phyloP scores from a whole-genome alignment of 2,888 invertebrate genomes.

The Nymphalis polychloros region DNA sequence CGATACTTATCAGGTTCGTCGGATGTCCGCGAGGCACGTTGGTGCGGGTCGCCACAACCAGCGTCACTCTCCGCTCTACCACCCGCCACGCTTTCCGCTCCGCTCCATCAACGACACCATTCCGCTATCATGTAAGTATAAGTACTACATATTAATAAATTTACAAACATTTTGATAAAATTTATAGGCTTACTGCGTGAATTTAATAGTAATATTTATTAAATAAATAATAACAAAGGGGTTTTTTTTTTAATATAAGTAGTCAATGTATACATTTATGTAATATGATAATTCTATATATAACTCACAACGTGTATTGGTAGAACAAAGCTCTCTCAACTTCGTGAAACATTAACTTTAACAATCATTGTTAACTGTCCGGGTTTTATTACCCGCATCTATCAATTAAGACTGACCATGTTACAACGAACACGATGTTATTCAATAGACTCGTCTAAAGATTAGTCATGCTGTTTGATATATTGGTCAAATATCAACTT shows the following conservation, averaged over 20 bases:
- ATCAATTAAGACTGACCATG: conserved; percentile 25
- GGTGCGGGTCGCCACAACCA: conserved; percentile 84
- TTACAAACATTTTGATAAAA: no score
- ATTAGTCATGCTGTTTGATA: conserved; percentile 13
- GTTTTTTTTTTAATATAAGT: no score
- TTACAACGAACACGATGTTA: conserved; percentile 6
- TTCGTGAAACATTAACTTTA: not conserved
- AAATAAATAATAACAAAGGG: no score
- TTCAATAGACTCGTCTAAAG: conserved; percentile 22
- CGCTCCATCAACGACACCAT: conserved; percentile 72
- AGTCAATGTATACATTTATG: no score
- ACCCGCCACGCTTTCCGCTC: conserved; percentile 63
- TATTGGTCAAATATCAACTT: not conserved
- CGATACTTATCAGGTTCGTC: conserved; percentile 63
- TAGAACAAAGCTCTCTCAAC: no score
- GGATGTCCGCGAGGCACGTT: conserved; percentile 74
- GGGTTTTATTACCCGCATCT: conserved; percentile 32
- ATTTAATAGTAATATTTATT: no score
- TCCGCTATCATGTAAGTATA: conserved; percentile 73
- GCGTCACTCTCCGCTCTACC: conserved; percentile 84
- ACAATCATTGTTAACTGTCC: conserved; percentile 2
- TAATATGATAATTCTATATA: no score
- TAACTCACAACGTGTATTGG: no score
- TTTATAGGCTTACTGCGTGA: no score
- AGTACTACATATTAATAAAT: not conserved